Conservation (phyloP, 2,797 vertebrate genomes). For the Zenarchopterus dispar region DNA sequence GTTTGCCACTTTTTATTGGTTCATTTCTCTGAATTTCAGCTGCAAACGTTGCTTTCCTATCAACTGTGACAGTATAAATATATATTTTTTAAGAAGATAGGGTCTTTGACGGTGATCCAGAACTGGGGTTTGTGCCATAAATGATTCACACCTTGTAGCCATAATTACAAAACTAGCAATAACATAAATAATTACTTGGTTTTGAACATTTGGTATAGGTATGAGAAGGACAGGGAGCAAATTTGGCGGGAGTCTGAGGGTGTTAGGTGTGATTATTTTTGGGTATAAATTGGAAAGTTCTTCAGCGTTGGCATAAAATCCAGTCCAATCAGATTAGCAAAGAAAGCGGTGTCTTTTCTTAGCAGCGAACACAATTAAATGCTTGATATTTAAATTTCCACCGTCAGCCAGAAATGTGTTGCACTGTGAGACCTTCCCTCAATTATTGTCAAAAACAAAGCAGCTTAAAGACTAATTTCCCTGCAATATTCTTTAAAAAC, state of each 20-base stretch:
- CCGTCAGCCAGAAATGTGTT: slow-evolving; percentile 15
- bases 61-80: background rate
- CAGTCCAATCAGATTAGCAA: slow-evolving; percentile 23
- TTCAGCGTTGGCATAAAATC: slow-evolving; percentile 35
- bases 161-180: slow-evolving; percentile 40
- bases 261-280: slow-evolving; percentile 44
- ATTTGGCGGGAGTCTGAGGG: slow-evolving; percentile 32
- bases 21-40: too few species aligned
- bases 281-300: slow-evolving; percentile 45
- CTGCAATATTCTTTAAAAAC: too few species aligned
- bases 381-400: slow-evolving; percentile 11
- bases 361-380: slow-evolving; percentile 8
- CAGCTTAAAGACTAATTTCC: too few species aligned
- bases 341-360: slow-evolving; percentile 30
- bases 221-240: slow-evolving; percentile 31
- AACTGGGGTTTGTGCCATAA: slow-evolving; percentile 65
- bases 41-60: too few species aligned
- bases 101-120: slow-evolving; percentile 49
- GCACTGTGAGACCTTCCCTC: slow-evolving; percentile 1
- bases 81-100: slow-evolving; percentile 7
- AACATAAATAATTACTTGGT: slow-evolving; percentile 1
- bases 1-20: too few species aligned
- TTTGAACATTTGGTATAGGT: slow-evolving; percentile 47
- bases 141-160: slow-evolving; percentile 63
- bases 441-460: background rate